Base-by-base conservation (phyloP, 2,797 vertebrate genomes). In the Craterocephalus amniculus region DNA sequence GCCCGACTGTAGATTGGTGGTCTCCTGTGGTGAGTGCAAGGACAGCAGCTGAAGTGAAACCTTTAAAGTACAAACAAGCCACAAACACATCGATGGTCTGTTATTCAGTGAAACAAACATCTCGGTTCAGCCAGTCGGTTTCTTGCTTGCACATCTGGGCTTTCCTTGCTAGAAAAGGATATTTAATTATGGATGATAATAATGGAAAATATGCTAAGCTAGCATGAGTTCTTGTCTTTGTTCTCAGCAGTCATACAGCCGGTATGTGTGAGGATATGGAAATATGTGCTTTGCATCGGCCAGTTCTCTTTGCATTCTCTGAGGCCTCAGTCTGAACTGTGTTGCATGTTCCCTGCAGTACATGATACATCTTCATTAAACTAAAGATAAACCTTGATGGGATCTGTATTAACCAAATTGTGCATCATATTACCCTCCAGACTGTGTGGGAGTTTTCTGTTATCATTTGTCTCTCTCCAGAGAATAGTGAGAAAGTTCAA, bases 261-360 rank as follows among this genome's bases (percentile, higher is more conserved):
- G 56, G 58, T 36, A 24, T 36, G 16, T 52, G 31, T 69, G 40
- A 59, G 18, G 48, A 72, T 68, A 85, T 76, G 79, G 27, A 85
- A 88, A 84, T 84, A 1, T 29, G 6, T 13, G 24, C 63, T 92
- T 92, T 92, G 87, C 84, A 84, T 80, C 20, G 4, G 57, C 59
- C 29, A 4, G 9, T 55, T 76, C 66, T 60, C 52, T 74, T 92
- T 91, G 85, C 90, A 92, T 87, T 35, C 45, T 56, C 34, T 9
- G 18, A 73, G 57, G 48, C 67, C 49, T 62, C 11, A 10, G 14
- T 24, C 20, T 20, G 26, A 32, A 34, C 11, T 26, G 16, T 14
- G 72, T 62, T 70, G 0, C 14, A 4, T 24, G 2, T 58, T 26
- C 10, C 16, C 32, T 22, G 24, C 36, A n/a, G n/a, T n/a, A n/a